Conservation (phyloP, 2,113 vertebrate species). For the Mungos mungo region DNA sequence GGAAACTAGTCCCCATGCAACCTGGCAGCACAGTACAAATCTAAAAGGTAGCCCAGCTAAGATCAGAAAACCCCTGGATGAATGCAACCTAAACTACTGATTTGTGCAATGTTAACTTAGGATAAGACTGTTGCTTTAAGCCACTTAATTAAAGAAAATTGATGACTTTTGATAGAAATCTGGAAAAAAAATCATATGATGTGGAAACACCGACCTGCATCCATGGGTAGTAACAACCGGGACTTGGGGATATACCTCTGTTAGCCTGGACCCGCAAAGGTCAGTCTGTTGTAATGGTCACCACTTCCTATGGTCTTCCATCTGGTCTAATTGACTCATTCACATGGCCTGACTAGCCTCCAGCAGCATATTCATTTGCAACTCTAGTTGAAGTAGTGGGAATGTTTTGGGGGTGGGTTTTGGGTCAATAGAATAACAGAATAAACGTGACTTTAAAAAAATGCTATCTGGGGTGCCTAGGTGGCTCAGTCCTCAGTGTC, state of each 20-base stretch:
- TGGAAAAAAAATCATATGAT: not conserved
- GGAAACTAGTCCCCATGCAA: not conserved
- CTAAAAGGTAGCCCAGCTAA: not conserved
- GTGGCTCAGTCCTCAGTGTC: too few relatives aligned
- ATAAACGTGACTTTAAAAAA: not conserved
- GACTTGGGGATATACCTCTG: not conserved
- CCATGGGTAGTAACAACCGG: not conserved
- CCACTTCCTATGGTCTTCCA: not conserved
- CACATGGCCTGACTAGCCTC: not conserved
- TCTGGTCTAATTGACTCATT: not conserved
- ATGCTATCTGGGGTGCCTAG: too few relatives aligned
- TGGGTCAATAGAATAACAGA: not conserved
- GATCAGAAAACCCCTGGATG: not conserved
- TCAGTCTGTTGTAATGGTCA: not conserved
- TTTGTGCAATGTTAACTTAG: not conserved
- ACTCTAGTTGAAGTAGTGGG: not conserved
- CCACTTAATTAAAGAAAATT: not conserved
- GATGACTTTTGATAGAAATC: not conserved
- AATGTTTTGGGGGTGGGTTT: not conserved
- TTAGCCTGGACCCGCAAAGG: not conserved
- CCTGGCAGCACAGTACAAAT: not conserved
- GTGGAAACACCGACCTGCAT: not conserved
- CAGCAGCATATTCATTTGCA: not conserved
- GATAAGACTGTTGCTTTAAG: not conserved
- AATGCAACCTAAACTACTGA: not conserved